A percentile compares a stretch with the other conserved stretches of the same genome.
These are phyloP conservation scores for Gambusia yucatana DNA, from an alignment of 2,797 vertebrate genomes.

Conservation along the genomic window DNA sequence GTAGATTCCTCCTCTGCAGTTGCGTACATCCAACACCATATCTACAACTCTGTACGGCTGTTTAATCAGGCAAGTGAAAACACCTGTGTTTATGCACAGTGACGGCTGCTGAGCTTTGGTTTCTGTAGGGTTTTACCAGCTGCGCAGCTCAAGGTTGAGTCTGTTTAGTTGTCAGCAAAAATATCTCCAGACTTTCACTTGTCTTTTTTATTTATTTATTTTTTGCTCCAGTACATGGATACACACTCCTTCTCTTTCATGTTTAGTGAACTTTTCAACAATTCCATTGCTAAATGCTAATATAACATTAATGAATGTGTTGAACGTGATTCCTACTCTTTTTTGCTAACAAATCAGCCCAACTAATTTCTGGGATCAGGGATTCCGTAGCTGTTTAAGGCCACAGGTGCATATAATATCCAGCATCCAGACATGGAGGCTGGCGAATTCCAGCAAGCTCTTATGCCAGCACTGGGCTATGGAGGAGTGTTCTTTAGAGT, in stretches of 20 bases:
- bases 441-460: neutral
- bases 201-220: neutral
- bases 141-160: neutral
- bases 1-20: neutral
- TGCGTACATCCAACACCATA: neutral
- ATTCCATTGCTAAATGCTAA: neutral
- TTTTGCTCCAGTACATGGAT: neutral
- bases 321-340: neutral
- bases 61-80: constrained; percentile 8
- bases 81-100: constrained; percentile 3
- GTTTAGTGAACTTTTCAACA: neutral
- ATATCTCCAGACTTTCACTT: constrained; percentile 4
- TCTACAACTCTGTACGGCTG: neutral
- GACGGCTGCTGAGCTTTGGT: neutral
- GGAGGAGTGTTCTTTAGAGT: neutral
- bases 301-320: neutral
- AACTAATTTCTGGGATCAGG: neutral
- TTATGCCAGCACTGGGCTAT: neutral
- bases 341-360: neutral
- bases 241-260: neutral
- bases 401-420: neutral
- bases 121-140: neutral
- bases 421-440: neutral
- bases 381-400: no score
- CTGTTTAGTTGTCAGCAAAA: neutral